Evolutionary conservation across 2,113 vertebrate species (phyloP).

Genomic region (Gambusia affinis): DNA sequence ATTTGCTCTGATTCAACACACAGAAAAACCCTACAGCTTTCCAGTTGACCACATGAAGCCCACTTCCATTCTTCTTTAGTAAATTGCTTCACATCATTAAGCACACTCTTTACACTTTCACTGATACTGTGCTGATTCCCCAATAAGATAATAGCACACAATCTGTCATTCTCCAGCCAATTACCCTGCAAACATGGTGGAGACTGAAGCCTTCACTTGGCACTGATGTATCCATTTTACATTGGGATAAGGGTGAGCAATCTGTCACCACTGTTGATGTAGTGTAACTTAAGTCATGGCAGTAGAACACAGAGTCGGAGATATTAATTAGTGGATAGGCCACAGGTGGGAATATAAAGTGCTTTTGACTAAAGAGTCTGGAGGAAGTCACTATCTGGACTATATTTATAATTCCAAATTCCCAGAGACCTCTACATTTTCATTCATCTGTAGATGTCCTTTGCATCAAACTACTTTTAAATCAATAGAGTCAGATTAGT

Average conservation of each 20-base stretch:
- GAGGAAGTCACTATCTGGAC: neutral
- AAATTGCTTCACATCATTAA: constrained; percentile 63
- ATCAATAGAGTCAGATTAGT: neutral
- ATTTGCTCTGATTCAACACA: constrained; percentile 20
- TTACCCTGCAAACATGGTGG: constrained; percentile 64
- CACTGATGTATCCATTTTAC: constrained; percentile 66
- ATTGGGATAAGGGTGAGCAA: constrained; percentile 57
- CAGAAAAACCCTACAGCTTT: constrained; percentile 41
- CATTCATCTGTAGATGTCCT: neutral
- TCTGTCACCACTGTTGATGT: constrained; percentile 51
- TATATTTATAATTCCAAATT: constrained; percentile 1
- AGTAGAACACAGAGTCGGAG: constrained; percentile 30
- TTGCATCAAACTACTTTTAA: neutral
- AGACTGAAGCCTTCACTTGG: constrained; percentile 58
- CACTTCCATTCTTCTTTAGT: constrained; percentile 40
- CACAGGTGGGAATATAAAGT: constrained; percentile 43
- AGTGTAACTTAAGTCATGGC: constrained; percentile 40
- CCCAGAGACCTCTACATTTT: neutral
- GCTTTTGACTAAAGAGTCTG: constrained; percentile 32
- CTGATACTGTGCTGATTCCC: constrained; percentile 52
- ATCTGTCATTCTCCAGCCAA: constrained; percentile 71
- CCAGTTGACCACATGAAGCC: constrained; percentile 7
- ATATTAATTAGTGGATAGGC: constrained; percentile 44
- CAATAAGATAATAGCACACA: constrained; percentile 70
- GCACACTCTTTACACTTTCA: constrained; percentile 50